phyloP scores from a whole-genome alignment of 2,888 invertebrate genomes.

The Dermolepida albohirtum region DNA sequence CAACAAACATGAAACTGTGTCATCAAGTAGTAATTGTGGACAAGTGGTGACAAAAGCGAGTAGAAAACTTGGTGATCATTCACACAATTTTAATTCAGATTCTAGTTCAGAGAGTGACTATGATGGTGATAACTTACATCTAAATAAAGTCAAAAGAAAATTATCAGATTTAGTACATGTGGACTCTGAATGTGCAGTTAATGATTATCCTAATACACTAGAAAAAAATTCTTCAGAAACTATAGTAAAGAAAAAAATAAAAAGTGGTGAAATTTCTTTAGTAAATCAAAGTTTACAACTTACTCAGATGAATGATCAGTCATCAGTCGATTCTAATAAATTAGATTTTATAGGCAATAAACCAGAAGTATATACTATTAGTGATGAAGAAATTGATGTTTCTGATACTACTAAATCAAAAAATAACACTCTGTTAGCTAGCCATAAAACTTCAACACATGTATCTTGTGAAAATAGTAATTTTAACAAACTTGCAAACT shows the following conservation, averaged over 20 bases:
- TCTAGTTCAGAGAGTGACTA: constrained; percentile 60
- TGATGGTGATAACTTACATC: constrained; percentile 28
- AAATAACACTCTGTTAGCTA: constrained; percentile 48
- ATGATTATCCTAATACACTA: background rate
- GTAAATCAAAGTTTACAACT: constrained; percentile 6
- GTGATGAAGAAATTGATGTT: constrained; percentile 28
- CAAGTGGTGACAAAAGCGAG: constrained; percentile 35
- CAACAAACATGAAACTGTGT: background rate
- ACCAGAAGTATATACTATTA: constrained; percentile 35
- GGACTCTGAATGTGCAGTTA: background rate
- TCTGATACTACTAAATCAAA: constrained; percentile 33
- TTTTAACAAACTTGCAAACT: constrained; percentile 23
- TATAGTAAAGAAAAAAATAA: background rate
- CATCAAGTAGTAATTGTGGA: constrained; percentile 12
- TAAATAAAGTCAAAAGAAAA: constrained; percentile 8
- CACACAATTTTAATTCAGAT: constrained; percentile 48
- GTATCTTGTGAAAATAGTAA: constrained; percentile 39
- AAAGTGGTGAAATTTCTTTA: constrained; percentile 14
- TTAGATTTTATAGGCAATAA: constrained; percentile 31
- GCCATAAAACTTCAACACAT: constrained; percentile 39
- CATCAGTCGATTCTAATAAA: background rate
- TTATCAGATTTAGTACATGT: constrained; percentile 13
- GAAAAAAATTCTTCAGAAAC: background rate
- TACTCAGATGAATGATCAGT: constrained; percentile 2
- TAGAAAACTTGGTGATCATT: background rate